Conservation (phyloP, 2,797 vertebrate species). For the Acanthiza pusilla region DNA sequence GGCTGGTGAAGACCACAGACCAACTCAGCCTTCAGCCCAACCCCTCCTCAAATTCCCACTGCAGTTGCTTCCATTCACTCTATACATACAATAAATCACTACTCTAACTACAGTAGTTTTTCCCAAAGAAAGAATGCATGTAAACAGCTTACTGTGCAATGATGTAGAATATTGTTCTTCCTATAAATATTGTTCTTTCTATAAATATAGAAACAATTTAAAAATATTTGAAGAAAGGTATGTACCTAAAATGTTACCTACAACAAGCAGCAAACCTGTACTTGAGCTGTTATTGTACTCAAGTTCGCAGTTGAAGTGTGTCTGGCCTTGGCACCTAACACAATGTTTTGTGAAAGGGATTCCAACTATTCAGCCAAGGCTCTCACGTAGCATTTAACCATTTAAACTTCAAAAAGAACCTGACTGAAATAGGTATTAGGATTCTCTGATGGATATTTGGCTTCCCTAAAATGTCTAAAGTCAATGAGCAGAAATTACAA, state of each 20-base stretch:
- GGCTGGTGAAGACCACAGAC: background rate
- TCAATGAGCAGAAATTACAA: background rate
- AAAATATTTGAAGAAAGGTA: background rate
- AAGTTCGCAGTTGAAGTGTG: background rate
- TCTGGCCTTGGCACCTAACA: background rate
- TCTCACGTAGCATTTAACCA: background rate
- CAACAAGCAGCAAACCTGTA: background rate
- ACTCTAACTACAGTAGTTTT: background rate
- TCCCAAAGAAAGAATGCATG: background rate
- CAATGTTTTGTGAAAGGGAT: background rate
- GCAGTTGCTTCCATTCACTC: background rate
- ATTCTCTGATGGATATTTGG: background rate
- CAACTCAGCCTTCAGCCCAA: background rate
- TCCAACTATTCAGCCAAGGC: background rate
- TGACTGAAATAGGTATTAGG: background rate
- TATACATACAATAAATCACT: background rate
- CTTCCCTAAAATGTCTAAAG: background rate
- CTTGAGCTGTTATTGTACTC: background rate
- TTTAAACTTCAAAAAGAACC: background rate
- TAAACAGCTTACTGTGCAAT: background rate
- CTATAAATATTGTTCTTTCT: background rate
- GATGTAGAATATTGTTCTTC: background rate
- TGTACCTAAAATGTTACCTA: background rate
- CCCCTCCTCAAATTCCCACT: background rate
- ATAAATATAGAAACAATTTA: background rate